A percentile compares a stretch with the other conserved stretches of the same genome.
Conservation (phyloP, 2,113 vertebrate species). For the Platichthys flesus region DNA sequence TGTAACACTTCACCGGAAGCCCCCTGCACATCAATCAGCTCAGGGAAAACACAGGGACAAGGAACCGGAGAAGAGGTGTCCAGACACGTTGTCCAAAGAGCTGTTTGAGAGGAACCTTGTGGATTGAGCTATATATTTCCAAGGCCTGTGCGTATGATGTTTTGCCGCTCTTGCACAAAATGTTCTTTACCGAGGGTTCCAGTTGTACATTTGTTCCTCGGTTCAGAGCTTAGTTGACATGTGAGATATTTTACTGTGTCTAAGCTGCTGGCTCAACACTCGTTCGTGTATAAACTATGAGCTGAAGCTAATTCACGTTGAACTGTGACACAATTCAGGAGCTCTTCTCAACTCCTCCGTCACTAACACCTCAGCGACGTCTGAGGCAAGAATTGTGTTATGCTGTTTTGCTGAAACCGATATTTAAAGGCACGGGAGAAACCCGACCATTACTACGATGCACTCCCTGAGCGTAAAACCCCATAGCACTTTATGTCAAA, state of each 20-base stretch:
- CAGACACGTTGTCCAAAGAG: slow-evolving; percentile 54
- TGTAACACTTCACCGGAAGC: slow-evolving; percentile 33
- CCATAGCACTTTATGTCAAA: neutral
- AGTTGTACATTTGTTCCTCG: neutral
- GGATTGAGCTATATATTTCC: slow-evolving; percentile 23
- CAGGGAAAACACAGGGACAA: slow-evolving; percentile 17
- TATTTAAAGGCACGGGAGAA: slow-evolving; percentile 6
- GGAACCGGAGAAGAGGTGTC: slow-evolving; percentile 35
- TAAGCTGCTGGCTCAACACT: neutral
- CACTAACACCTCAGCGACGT: neutral
- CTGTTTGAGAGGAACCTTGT: slow-evolving; percentile 22
- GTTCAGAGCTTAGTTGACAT: neutral
- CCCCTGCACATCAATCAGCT: slow-evolving; percentile 33
- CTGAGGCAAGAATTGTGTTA: neutral
- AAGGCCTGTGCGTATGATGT: neutral
- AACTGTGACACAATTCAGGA: neutral
- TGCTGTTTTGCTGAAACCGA: neutral
- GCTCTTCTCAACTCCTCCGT: neutral
- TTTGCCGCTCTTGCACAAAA: slow-evolving; percentile 5
- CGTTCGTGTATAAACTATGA: neutral
- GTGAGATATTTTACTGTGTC: neutral
- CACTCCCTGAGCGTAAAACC: neutral
- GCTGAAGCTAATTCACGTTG: neutral
- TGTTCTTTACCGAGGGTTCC: neutral
- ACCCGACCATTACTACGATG: neutral